phyloP scores from a whole-genome alignment of 1,140 invertebrate genomes.

The Geopemphigus sp. region DNA sequence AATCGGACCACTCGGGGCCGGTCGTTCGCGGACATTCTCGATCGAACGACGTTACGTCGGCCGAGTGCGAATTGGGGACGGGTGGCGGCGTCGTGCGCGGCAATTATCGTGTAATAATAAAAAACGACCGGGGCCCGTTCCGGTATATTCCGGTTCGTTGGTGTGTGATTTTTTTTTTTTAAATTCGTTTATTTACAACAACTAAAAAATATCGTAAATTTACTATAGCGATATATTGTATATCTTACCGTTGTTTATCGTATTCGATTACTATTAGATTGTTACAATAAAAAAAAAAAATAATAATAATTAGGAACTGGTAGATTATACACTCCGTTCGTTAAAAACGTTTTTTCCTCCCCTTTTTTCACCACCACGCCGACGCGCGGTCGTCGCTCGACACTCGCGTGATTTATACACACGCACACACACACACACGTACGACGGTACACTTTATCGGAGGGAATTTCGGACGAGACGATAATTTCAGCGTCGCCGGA shows the following conservation, averaged over 20 bases:
- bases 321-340: conserved; percentile 47
- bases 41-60: no score
- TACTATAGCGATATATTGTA: conserved; percentile 41
- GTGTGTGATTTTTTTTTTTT: not conserved
- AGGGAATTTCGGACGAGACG: no score
- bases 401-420: no score
- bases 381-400: no score
- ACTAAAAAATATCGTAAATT: conserved; percentile 49
- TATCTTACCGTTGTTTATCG: conserved; percentile 35
- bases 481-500: no score
- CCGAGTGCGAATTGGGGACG: no score
- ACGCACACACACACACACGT: no score
- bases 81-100: no score
- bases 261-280: conserved; percentile 47
- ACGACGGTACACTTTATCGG: no score
- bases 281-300: conserved; percentile 47
- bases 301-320: conserved; percentile 46
- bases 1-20: no score
- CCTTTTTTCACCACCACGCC: conserved; percentile 20
- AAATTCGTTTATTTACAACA: conserved; percentile 41
- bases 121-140: conserved; percentile 21
- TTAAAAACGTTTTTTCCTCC: conserved; percentile 8
- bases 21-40: no score
- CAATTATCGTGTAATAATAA: not conserved
- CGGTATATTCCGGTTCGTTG: conserved; percentile 35